These are phyloP conservation scores for Selene dorsalis DNA, from an alignment of 2,797 vertebrate species.

Conservation along the genomic window DNA sequence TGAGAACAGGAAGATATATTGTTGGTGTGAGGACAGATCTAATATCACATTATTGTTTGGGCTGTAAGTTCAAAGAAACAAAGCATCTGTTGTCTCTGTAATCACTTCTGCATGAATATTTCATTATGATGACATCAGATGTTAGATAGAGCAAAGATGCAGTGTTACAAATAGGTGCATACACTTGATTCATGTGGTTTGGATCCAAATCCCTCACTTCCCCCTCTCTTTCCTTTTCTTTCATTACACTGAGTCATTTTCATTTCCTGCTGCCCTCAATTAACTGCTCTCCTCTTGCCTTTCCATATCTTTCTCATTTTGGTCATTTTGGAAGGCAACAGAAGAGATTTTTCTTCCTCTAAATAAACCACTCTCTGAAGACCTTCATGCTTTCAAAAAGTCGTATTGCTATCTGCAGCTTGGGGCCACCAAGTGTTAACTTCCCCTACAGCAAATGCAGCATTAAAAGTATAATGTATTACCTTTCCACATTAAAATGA, in stretches of 20 bases:
- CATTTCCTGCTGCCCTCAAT: slow-evolving; percentile 33
- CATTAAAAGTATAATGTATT: no score
- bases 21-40: no score
- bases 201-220: background rate
- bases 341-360: no score
- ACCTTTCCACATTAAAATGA: no score
- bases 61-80: background rate
- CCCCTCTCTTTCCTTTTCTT: background rate
- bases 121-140: background rate
- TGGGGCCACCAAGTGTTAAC: background rate
- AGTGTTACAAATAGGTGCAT: background rate
- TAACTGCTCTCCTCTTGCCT: slow-evolving; percentile 13
- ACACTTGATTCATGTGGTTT: background rate
- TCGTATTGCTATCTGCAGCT: background rate
- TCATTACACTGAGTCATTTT: slow-evolving; percentile 1
- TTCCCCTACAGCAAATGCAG: background rate
- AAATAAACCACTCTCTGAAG: no score
- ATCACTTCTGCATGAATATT: background rate
- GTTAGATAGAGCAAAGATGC: background rate
- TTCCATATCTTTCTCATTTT: slow-evolving; percentile 16
- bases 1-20: no score
- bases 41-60: background rate
- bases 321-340: no score
- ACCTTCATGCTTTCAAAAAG: background rate
- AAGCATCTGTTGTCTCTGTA: background rate